Evolutionary conservation across 2,113 vertebrate genomes (phyloP), one percentile per base, ranked within the genome.

Genomic region (Sterna hirundo): DNA sequence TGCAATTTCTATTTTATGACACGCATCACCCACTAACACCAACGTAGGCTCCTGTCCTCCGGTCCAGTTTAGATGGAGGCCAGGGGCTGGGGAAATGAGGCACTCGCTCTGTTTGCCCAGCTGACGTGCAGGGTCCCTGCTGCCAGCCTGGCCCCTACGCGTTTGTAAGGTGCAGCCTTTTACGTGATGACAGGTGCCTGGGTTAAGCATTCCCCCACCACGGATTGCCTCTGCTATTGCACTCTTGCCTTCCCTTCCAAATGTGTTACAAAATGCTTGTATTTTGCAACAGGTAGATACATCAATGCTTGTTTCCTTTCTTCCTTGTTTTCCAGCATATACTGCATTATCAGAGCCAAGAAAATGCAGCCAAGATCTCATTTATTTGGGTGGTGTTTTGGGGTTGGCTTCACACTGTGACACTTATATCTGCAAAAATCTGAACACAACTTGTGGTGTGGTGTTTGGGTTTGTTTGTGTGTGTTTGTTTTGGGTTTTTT

Each of bases 51-150:
- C 5, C 12, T 65, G 21, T 29, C 32, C 10, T 46, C 11, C 1
- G 1, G 13, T 70, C 8, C 4, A 6, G 32, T 21, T 80, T n/a
- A 49, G 17, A 21, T 15, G 26, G 61, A 54, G n/a, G 9, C 8
- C 16, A 29, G 44, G n/a, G 27, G 5, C 57, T 6, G 7, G 10
- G n/a, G 10, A 54, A 58, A 42, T 12, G 15, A 25, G 69, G 2
- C 12, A 2, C 26, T n/a, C 0, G 0, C 11, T 57, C 34, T 36
- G 3, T 46, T 82, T 83, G 46, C 27, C 32, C 9, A 23, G 9
- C 23, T 76, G 91, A 21, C 2, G 1, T 15, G 11, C 32, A 23
- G 11, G 29, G 29, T 52, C 25, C 29, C 29, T 51, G 61, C 38
- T 70, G 55, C 23, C 15, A 58, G 4, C 6, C 13, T n/a, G 19